phyloP scores from a whole-genome alignment of 2,797 vertebrate species.

The Corythornis leucogaster region DNA sequence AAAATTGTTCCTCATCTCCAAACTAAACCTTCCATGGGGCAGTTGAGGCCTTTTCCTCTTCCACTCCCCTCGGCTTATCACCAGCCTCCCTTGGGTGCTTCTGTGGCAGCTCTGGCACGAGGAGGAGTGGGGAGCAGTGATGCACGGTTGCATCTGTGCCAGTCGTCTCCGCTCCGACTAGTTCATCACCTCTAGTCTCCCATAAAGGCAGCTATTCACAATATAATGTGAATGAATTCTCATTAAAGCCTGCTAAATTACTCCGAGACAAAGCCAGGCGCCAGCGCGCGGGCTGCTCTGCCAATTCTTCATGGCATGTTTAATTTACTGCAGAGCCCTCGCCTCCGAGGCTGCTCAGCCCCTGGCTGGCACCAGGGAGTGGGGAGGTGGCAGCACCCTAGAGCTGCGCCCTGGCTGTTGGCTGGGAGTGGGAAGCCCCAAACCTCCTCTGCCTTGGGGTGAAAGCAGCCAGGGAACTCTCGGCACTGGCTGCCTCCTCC shows the following conservation, averaged over 20 bases:
- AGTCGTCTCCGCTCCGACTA: not conserved
- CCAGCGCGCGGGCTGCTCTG: not conserved
- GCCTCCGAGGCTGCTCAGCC: not conserved
- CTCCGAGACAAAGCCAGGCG: not conserved
- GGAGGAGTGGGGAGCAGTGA: not conserved
- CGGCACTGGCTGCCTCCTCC: not conserved
- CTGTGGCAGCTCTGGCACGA: not conserved
- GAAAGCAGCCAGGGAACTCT: not conserved
- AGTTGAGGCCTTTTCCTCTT: not conserved
- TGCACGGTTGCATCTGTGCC: not conserved
- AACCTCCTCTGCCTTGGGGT: not conserved
- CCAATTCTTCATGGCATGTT: not conserved
- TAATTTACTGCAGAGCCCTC: not conserved
- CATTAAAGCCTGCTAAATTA: conserved; percentile 47
- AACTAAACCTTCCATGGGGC: not conserved
- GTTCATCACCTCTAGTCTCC: conserved; percentile 18
- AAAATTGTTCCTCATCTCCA: too few relatives aligned
- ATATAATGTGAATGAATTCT: not conserved
- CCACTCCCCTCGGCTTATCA: not conserved
- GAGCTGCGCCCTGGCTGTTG: not conserved
- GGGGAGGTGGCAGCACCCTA: not conserved
- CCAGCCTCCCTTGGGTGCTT: not conserved
- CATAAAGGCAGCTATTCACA: conserved; percentile 19
- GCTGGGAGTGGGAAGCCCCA: not conserved
- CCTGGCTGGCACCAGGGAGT: accelerated